These are phyloP conservation scores for Eurois occulta DNA, from an alignment of 2,888 invertebrate genomes.

Conservation along the genomic window DNA sequence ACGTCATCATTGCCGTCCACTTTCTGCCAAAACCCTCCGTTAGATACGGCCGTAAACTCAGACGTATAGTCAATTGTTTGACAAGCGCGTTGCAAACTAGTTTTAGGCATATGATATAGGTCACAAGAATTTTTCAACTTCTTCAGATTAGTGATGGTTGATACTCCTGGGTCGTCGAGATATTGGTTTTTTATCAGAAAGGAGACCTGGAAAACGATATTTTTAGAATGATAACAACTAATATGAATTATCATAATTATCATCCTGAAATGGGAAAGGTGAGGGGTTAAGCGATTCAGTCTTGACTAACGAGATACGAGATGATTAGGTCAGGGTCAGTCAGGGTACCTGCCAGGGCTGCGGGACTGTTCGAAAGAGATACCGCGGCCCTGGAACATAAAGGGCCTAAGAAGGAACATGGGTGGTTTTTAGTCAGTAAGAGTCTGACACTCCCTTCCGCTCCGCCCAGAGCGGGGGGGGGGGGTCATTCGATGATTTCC, in stretches of 20 bases:
- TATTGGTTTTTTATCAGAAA: constrained; percentile 69
- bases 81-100: constrained; percentile 69
- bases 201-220: constrained; percentile 69
- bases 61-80: constrained; percentile 12
- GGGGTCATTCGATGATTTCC: too few relatives aligned
- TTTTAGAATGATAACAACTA: background rate
- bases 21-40: constrained; percentile 75
- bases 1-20: constrained; percentile 75
- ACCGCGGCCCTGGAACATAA: too few relatives aligned
- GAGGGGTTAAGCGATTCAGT: background rate
- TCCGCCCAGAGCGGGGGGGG: too few relatives aligned
- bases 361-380: too few relatives aligned
- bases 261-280: background rate
- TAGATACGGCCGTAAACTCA: constrained; percentile 56
- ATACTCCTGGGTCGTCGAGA: constrained; percentile 67
- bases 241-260: background rate
- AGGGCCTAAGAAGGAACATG: too few relatives aligned
- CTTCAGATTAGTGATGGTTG: constrained; percentile 65
- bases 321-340: background rate
- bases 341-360: too few relatives aligned
- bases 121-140: constrained; percentile 68
- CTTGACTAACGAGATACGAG: too few relatives aligned
- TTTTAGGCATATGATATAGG: constrained; percentile 67
- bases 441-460: too few relatives aligned
- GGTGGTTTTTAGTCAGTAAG: too few relatives aligned